phyloP scores from a whole-genome alignment of 2,888 invertebrate genomes.

The Eristalis tenax region DNA sequence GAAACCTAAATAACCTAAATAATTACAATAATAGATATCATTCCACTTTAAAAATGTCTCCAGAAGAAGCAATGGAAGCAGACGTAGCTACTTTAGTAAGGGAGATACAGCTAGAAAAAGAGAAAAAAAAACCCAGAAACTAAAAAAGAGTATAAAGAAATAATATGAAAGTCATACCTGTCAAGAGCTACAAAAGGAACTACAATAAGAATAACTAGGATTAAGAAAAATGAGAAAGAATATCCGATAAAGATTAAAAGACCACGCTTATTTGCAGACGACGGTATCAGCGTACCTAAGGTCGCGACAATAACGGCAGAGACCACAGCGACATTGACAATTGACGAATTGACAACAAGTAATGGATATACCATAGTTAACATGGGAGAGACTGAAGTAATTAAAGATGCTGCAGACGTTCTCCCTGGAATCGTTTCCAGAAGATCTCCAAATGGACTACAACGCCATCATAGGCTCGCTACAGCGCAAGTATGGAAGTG shows the following conservation, averaged over 20 bases:
- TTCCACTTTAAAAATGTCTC: constrained; percentile 26
- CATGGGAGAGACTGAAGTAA: constrained; percentile 10
- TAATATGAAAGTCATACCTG: not conserved
- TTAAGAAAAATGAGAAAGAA: constrained; percentile 10
- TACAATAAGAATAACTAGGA: constrained; percentile 24
- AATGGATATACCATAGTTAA: constrained; percentile 15
- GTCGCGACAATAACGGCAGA: not conserved
- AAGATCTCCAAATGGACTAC: no score
- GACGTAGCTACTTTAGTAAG: not conserved
- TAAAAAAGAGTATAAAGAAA: not conserved
- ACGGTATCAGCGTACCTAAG: not conserved
- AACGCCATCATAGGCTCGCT: no score
- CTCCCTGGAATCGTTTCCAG: no score
- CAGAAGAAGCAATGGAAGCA: constrained; percentile 25
- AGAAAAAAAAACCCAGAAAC: not conserved
- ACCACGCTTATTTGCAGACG: constrained; percentile 15
- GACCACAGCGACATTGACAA: not conserved
- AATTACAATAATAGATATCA: constrained; percentile 15
- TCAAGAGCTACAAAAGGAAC: constrained; percentile 15
- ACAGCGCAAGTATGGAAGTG: no score
- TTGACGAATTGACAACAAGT: not conserved
- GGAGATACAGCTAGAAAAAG: not conserved
- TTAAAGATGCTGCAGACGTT: no score
- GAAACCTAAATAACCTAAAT: no score
- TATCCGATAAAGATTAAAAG: constrained; percentile 13